Conservation (phyloP, 2,113 vertebrate genomes). For the Monopterus albus region DNA sequence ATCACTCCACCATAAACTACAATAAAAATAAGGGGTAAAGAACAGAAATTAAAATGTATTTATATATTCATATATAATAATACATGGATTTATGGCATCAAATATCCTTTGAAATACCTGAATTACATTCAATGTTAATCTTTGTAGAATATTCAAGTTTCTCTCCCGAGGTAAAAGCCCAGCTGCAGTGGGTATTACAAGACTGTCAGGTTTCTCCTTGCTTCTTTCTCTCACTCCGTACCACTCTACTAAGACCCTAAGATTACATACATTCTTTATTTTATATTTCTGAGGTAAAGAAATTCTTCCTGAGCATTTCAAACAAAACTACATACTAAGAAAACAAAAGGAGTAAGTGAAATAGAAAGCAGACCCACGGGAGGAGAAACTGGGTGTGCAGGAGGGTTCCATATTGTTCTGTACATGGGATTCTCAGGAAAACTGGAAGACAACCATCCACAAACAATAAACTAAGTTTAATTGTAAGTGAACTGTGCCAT, state of each 20-base stretch:
- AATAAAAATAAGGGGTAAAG: conserved; percentile 77
- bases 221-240: conserved; percentile 41
- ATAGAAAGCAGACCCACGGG: conserved; percentile 58
- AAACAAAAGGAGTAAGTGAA: conserved; percentile 69
- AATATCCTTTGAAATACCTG: conserved; percentile 88
- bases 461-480: background rate
- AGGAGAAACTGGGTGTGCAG: conserved; percentile 58
- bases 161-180: conserved; percentile 81
- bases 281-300: conserved; percentile 93
- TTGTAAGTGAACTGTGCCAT: conserved; percentile 7
- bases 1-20: conserved; percentile 86
- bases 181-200: conserved; percentile 77
- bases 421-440: conserved; percentile 9
- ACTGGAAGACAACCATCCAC: conserved; percentile 9
- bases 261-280: conserved; percentile 90
- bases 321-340: conserved; percentile 89
- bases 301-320: conserved; percentile 98
- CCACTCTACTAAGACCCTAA: conserved; percentile 82
- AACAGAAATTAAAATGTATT: conserved; percentile 73
- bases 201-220: conserved; percentile 72
- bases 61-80: conserved; percentile 85
- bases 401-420: conserved; percentile 31
- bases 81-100: conserved; percentile 87
- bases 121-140: conserved; percentile 97
- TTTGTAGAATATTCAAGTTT: conserved; percentile 94